Conservation (phyloP, 2,113 vertebrate genomes). For the Vidua chalybeata region DNA sequence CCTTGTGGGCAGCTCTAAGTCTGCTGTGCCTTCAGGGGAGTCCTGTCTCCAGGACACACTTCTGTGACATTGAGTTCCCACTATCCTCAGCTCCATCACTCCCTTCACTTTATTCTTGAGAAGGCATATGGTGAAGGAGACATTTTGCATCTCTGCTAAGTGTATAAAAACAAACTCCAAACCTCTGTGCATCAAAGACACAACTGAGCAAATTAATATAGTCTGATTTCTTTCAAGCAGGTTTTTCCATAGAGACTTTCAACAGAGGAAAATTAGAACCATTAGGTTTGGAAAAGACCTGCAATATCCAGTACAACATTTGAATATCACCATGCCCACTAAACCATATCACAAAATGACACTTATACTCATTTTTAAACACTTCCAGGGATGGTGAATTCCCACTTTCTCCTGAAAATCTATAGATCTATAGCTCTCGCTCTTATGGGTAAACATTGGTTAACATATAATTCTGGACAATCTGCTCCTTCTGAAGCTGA, state of each 20-base stretch:
- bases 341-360: background rate
- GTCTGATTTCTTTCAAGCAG: background rate
- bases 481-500: background rate
- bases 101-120: background rate
- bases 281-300: background rate
- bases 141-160: background rate
- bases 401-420: background rate
- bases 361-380: background rate
- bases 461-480: background rate
- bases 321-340: background rate
- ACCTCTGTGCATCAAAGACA: background rate
- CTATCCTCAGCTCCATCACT: background rate
- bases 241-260: background rate
- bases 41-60: fast-evolving
- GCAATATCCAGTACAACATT: background rate
- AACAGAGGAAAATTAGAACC: background rate
- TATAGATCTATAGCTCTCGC: background rate
- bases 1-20: background rate
- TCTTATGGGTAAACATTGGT: background rate
- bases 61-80: background rate
- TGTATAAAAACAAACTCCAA: background rate
- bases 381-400: background rate
- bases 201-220: background rate
- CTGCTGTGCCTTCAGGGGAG: background rate
- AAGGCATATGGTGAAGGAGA: background rate